Evolutionary conservation across 2,888 invertebrate species (phyloP).

Genomic region (Opisthograptis luteolata): DNA sequence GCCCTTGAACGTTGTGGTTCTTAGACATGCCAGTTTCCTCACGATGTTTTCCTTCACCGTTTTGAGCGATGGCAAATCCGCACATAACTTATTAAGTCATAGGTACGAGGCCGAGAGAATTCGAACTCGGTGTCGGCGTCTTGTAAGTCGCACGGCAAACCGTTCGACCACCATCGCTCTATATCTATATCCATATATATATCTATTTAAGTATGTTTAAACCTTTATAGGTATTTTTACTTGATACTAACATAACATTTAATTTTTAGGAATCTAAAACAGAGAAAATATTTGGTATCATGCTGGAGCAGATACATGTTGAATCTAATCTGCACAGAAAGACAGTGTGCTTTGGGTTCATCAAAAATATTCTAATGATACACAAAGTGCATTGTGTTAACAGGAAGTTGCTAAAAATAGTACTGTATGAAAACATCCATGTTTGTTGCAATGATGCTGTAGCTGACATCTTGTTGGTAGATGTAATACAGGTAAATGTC

Average conservation of each 20-base stretch:
- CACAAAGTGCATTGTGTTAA: slow-evolving; percentile 63
- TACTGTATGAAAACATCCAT: slow-evolving; percentile 66
- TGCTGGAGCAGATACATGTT: slow-evolving; percentile 58
- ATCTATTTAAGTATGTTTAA: no score
- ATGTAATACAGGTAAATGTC: slow-evolving; percentile 59
- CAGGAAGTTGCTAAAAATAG: slow-evolving; percentile 54
- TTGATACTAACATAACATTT: slow-evolving; percentile 7
- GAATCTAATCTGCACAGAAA: slow-evolving; percentile 72
- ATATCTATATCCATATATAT: no score
- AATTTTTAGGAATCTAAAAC: slow-evolving; percentile 56
- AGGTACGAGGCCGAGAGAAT: no score
- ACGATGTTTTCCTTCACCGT: no score
- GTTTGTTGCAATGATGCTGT: slow-evolving; percentile 61
- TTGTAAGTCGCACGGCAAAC: no score
- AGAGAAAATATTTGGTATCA: slow-evolving; percentile 56
- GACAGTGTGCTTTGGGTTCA: slow-evolving; percentile 55
- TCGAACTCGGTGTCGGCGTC: no score
- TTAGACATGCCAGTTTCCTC: no score
- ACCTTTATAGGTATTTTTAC: no score
- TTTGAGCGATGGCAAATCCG: no score
- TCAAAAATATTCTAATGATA: slow-evolving; percentile 55
- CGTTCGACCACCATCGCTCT: no score
- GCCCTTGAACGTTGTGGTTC: no score
- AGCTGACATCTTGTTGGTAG: slow-evolving; percentile 57
- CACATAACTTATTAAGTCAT: no score